Conservation (phyloP, 2,113 vertebrate species). For the Sitta europaea region DNA sequence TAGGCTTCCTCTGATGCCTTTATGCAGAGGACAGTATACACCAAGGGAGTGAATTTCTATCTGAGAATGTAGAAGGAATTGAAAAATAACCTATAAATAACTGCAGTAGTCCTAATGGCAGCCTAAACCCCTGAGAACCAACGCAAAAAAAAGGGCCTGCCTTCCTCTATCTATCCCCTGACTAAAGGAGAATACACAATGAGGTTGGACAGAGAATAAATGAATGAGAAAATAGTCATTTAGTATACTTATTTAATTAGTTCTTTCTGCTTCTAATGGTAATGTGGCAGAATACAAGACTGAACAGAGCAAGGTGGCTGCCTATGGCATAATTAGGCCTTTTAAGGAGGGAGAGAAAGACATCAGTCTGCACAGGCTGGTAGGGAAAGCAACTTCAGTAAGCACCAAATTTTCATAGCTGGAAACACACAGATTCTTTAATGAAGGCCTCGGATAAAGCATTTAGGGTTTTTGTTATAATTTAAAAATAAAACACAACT, state of each 20-base stretch:
- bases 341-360: constrained; percentile 35
- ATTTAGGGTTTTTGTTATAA: background rate
- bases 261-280: constrained; percentile 33
- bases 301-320: constrained; percentile 13
- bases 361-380: background rate
- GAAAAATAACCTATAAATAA: background rate
- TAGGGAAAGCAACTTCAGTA: background rate
- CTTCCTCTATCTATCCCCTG: background rate
- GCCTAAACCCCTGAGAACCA: background rate
- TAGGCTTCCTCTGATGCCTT: background rate
- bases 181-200: background rate
- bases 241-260: constrained; percentile 52
- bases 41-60: background rate
- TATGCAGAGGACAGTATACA: background rate
- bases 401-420: background rate
- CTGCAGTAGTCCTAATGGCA: background rate
- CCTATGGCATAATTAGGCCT: constrained; percentile 52
- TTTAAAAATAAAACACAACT: background rate
- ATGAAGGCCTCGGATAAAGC: constrained; percentile 27
- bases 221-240: constrained; percentile 26
- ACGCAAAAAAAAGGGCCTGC: background rate
- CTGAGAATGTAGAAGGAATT: background rate
- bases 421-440: background rate
- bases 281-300: constrained; percentile 21
- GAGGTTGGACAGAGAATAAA: constrained; percentile 1